Evolutionary conservation across 1,140 invertebrate genomes (phyloP), one percentile per base, ranked within the genome.

Genomic region (Globodera rostochiensis): DNA sequence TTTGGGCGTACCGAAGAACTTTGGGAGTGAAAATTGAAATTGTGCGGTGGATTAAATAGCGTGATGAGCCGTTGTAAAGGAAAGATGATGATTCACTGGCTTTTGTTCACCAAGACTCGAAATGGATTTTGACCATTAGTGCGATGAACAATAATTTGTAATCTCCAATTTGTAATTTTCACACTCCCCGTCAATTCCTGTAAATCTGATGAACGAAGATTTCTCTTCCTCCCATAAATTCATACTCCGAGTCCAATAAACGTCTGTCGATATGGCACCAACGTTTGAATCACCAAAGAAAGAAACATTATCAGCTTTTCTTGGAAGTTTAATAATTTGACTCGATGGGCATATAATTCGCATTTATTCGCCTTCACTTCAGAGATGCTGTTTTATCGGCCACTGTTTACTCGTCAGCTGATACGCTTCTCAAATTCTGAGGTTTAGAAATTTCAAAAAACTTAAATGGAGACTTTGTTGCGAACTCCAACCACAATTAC

Each of bases 1-100:
- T 98, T 98, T 91, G 96, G 96, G 13, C 92, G 96, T 87, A 93
- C 94, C 69, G 96, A 98, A 92, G 95, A 97, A 66, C 64, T 83
- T 13, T 83, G 82, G 82, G 82, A 83, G 45, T 83, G 74, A 69
- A 21, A 69, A 47, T 49, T n/a, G 47, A 13, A 25, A 21, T 70
- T 21, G 95, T 87, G 82, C 91, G 92, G 0, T 95, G 93, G 3
- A 93, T 91, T 6, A 11, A 69, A 21, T 25, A 8, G 13, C 53
- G 6, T 76, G 45, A 47, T 53, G 21, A 19, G 50, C 57, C 64
- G 49, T 49, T 15, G 13, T 66, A 21, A 66, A 66, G 60, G 13
- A 21, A 66, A 66, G 13, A 13, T 1, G 13, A 21, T 36, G 36
- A 36, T 36, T 36, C 36, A 36, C 36, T 36, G 36, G 3, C 36